These are phyloP conservation scores for Cancer borealis DNA, from an alignment of 2,888 invertebrate species.

Conservation along the genomic window DNA sequence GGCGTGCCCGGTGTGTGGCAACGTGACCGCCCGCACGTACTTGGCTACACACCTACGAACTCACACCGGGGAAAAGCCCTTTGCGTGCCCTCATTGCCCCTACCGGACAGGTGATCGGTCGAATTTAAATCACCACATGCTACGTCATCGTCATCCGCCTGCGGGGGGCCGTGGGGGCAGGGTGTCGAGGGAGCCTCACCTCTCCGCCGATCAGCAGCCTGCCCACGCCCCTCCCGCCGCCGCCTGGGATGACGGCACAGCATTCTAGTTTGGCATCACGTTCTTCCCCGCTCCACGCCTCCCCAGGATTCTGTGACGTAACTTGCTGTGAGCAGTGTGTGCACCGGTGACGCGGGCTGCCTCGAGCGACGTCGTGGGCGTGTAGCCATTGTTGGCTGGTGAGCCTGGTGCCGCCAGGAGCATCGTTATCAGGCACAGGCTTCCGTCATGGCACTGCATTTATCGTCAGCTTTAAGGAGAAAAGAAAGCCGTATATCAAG, in stretches of 20 bases:
- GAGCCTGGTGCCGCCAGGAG: not conserved
- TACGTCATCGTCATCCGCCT: constrained; percentile 65
- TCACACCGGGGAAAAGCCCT: constrained; percentile 75
- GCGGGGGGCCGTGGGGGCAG: constrained; percentile 50
- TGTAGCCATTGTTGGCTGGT: not conserved
- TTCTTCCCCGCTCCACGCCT: not conserved
- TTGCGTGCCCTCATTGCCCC: constrained; percentile 70
- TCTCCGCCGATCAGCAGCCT: not conserved
- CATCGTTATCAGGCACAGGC: not conserved
- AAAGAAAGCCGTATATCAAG: constrained; percentile 26
- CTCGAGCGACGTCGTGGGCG: not conserved
- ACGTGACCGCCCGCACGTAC: constrained; percentile 69
- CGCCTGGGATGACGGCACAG: constrained; percentile 54
- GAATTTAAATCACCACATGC: constrained; percentile 69
- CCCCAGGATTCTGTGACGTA: constrained; percentile 7
- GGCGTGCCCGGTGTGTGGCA: constrained; percentile 72
- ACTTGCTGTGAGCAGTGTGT: not conserved
- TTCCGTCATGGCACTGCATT: not conserved
- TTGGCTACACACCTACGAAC: constrained; percentile 71
- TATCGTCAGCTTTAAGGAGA: constrained; percentile 29
- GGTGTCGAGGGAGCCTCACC: constrained; percentile 47
- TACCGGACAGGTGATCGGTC: constrained; percentile 69
- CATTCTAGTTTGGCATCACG: constrained; percentile 51
- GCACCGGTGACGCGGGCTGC: not conserved
- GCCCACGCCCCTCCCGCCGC: constrained; percentile 43